Percentiles rank a stretch among this genome's conserved stretches.
phyloP scores from a whole-genome alignment of 2,888 invertebrate genomes.

The Eutolmus rufibarbis region DNA sequence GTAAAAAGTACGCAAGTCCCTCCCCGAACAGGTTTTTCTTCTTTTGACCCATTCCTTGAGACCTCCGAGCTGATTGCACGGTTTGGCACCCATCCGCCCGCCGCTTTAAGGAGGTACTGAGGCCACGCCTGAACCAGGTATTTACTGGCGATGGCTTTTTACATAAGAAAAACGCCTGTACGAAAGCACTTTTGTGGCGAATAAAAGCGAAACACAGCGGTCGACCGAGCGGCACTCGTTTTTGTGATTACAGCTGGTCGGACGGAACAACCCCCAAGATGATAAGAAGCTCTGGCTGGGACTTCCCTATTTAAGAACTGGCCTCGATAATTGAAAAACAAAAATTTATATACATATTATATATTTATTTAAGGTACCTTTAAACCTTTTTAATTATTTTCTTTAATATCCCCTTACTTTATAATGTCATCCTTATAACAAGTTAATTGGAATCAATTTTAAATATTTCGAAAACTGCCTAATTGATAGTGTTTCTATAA shows the following conservation, averaged over 20 bases:
- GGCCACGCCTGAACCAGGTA: background rate
- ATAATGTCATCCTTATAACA: no score
- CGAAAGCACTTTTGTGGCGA: background rate
- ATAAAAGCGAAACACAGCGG: background rate
- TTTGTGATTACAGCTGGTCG: background rate
- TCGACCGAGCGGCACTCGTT: background rate
- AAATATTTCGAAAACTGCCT: no score
- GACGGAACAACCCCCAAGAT: background rate
- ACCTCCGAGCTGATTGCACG: background rate
- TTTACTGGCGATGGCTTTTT: background rate
- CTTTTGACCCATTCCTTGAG: background rate
- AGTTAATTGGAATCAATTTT: no score
- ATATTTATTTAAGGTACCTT: no score
- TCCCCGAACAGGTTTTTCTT: background rate
- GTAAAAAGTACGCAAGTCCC: background rate
- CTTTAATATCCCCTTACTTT: no score
- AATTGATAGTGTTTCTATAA: no score
- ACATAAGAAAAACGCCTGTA: background rate
- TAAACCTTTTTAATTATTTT: no score
- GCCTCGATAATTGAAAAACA: background rate
- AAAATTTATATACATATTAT: no score
- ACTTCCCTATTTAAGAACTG: background rate
- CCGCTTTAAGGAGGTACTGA: background rate
- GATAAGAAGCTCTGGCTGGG: background rate
- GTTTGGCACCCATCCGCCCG: background rate